Base-by-base conservation (phyloP, 2,797 vertebrate genomes). In the Harpagifer antarcticus region DNA sequence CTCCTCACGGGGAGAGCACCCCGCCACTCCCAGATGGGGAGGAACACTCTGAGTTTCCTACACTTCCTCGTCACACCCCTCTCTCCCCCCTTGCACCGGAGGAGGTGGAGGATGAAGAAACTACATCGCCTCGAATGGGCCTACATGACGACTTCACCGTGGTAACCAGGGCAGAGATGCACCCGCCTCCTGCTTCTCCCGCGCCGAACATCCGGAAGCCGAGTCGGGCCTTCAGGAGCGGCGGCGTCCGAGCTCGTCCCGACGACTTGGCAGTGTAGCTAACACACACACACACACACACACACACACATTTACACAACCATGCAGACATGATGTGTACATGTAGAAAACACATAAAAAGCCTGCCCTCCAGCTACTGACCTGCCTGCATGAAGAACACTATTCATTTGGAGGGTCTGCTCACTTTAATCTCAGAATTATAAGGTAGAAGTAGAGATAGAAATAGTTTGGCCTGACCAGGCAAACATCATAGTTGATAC, bases 201-300 rank as follows among this genome's bases (percentile, higher is more conserved):
- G 94, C 88, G 0, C 57, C 88, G 2, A 95, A 96, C 74, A 77
- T 91, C 1, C 93, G 94, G 42, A 93, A 94, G 86, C 72, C 95
- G 55, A 95, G 94, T 89, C 94, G 94, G 86, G 94, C 94, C 88
- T 95, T 94, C 86, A 96, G 93, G 93, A 90, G 92, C 9, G 93
- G 95, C 89, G 87, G 95, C 31, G 83, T 93, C 76, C 92, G 96
- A 82, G 95, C 96, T 86, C 94, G 96, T 83, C 96, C 94, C 0
- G 95, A 96, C 0, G 97, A 98, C 93, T 93, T 98, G 90, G 94
- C 96, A 3, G 94, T 98, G 93, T 99, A 96, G 89, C 83, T 87
- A 81, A 75, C 76, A 73, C 80, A 77, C 69, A 71, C 60, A 45
- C 79, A 42, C 79, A 27, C 81, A 68, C 63, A 74, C 72, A 67